A percentile compares a stretch with the other conserved stretches of the same genome.
phyloP scores from a whole-genome alignment of 2,797 vertebrate species.

The Falco berigora region DNA sequence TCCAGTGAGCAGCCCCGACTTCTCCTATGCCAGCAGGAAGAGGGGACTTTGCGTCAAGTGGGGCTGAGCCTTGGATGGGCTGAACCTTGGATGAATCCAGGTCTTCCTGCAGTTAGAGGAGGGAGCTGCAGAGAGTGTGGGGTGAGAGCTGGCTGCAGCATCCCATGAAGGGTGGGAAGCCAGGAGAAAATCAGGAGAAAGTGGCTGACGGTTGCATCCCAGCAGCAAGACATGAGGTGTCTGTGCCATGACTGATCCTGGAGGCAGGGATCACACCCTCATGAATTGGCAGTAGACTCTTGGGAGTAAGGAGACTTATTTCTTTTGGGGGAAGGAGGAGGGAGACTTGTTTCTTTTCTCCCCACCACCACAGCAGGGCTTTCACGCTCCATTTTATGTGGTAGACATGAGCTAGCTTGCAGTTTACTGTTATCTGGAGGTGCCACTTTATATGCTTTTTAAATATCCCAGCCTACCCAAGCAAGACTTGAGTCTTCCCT shows the following conservation, averaged over 20 bases:
- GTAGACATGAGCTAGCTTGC: background rate
- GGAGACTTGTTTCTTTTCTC: background rate
- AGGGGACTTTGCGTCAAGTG: accelerated
- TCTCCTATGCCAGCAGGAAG: accelerated
- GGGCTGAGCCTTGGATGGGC: background rate
- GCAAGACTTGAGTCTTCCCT: background rate
- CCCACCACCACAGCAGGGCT: background rate
- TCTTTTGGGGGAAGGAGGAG: background rate
- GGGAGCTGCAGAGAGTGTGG: background rate
- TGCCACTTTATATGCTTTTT: background rate
- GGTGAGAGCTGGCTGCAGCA: accelerated
- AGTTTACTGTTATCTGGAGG: background rate
- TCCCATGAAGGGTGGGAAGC: background rate
- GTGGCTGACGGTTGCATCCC: background rate
- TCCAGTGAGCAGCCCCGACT: background rate
- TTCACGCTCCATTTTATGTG: background rate
- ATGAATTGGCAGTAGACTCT: accelerated
- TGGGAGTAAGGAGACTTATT: background rate
- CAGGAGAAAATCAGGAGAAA: background rate
- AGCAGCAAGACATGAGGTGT: background rate
- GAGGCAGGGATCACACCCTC: background rate
- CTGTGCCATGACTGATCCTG: background rate
- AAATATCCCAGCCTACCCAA: background rate
- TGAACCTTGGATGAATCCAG: background rate
- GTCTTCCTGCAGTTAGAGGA: background rate